Conservation (phyloP, 2,797 vertebrate genomes). For the Hydrophis major region DNA sequence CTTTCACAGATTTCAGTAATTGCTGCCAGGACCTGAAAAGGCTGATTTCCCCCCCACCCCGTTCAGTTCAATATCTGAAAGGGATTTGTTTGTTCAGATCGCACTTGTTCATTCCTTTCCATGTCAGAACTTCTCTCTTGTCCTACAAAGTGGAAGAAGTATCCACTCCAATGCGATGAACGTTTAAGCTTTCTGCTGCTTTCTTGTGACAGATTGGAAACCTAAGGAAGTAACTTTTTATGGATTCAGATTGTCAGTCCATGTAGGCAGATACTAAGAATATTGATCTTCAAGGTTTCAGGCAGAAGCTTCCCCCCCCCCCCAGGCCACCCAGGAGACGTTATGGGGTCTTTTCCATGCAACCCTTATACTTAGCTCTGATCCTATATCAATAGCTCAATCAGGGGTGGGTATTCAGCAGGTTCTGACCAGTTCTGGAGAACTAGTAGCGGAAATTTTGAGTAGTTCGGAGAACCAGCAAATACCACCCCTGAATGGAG, state of each 20-base stretch:
- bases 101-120: neutral
- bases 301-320: neutral
- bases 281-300: neutral
- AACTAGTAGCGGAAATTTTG: too few species aligned
- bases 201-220: neutral
- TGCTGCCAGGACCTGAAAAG: slow-evolving; percentile 2
- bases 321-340: neutral
- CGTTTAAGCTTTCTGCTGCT: neutral
- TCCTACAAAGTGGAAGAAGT: neutral
- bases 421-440: too few species aligned
- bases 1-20: slow-evolving; percentile 10
- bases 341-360: neutral
- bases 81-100: neutral
- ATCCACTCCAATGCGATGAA: neutral
- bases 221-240: neutral
- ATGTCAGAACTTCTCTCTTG: neutral
- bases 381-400: neutral
- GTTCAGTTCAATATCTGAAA: neutral
- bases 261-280: neutral
- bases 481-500: too few species aligned
- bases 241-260: neutral
- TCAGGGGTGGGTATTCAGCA: too few species aligned
- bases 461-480: too few species aligned
- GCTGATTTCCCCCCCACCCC: neutral
- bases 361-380: neutral